These are phyloP conservation scores for Yponomeuta sedellus DNA, from an alignment of 2,888 invertebrate genomes.

Conservation along the genomic window DNA sequence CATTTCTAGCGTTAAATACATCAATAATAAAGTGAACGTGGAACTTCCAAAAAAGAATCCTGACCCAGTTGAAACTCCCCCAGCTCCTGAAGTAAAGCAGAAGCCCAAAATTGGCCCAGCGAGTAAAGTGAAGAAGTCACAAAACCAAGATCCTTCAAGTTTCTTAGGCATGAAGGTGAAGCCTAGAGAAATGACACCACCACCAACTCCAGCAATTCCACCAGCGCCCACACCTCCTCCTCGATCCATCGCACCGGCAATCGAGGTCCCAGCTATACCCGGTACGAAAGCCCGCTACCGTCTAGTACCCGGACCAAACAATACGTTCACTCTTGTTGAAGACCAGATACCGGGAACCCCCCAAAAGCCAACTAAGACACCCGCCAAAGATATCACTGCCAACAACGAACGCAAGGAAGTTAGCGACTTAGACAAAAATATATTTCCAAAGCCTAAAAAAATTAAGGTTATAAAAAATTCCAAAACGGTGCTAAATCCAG, in stretches of 20 bases:
- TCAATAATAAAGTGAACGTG: conserved; percentile 39
- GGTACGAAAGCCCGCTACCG: conserved; percentile 53
- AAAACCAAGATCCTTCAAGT: conserved; percentile 19
- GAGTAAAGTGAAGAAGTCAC: conserved; percentile 44
- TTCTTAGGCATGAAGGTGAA: conserved; percentile 25
- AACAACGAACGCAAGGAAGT: conserved; percentile 1
- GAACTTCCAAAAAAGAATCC: conserved; percentile 23
- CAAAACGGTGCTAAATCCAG: not conserved
- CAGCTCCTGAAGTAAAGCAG: conserved; percentile 26
- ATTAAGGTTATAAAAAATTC: not conserved
- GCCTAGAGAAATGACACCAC: conserved; percentile 20
- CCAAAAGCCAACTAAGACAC: conserved; percentile 5
- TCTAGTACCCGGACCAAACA: conserved; percentile 61
- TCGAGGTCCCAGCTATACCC: conserved; percentile 43
- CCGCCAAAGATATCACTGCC: not conserved
- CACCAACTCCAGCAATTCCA: conserved; percentile 16
- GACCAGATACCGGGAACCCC: conserved; percentile 25
- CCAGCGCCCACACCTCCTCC: conserved; percentile 17
- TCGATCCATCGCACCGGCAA: conserved; percentile 28
- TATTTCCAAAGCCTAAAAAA: not conserved
- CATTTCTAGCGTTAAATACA: conserved; percentile 51
- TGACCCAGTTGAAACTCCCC: conserved; percentile 19
- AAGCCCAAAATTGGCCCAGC: conserved; percentile 62
- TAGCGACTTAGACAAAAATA: conserved; percentile 22
- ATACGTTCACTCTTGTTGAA: conserved; percentile 56